These are phyloP conservation scores for Cettia cetti DNA, from an alignment of 2,113 vertebrate species.

Conservation along the genomic window DNA sequence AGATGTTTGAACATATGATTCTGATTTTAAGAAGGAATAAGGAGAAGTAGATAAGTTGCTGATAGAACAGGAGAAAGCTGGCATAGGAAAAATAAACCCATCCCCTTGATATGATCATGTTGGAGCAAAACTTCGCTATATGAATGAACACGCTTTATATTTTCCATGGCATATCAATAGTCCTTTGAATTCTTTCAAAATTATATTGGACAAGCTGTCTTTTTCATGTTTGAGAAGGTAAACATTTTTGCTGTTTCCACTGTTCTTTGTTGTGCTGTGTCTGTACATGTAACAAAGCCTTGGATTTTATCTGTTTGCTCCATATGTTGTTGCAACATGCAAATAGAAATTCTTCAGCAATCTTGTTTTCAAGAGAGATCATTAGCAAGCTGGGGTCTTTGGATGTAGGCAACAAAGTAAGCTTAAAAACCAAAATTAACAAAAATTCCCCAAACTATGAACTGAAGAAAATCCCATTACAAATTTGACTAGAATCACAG, in stretches of 20 bases:
- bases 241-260: neutral
- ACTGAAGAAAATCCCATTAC: neutral
- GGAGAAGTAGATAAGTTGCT: neutral
- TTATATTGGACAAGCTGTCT: neutral
- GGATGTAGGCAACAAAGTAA: neutral
- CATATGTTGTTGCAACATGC: neutral
- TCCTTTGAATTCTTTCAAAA: conserved; percentile 23
- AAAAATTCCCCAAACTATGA: neutral
- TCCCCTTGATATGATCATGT: neutral
- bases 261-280: neutral
- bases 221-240: neutral
- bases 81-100: neutral
- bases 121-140: neutral
- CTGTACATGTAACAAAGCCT: neutral
- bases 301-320: neutral
- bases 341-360: neutral
- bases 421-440: neutral
- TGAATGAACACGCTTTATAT: neutral
- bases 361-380: neutral
- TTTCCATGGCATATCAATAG: neutral
- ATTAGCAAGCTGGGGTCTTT: neutral
- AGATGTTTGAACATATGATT: neutral
- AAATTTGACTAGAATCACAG: neutral
- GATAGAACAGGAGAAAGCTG: neutral
- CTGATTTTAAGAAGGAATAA: neutral